These are phyloP conservation scores for Leptopilina myrica DNA, from an alignment of 2,888 invertebrate species.

Conservation along the genomic window DNA sequence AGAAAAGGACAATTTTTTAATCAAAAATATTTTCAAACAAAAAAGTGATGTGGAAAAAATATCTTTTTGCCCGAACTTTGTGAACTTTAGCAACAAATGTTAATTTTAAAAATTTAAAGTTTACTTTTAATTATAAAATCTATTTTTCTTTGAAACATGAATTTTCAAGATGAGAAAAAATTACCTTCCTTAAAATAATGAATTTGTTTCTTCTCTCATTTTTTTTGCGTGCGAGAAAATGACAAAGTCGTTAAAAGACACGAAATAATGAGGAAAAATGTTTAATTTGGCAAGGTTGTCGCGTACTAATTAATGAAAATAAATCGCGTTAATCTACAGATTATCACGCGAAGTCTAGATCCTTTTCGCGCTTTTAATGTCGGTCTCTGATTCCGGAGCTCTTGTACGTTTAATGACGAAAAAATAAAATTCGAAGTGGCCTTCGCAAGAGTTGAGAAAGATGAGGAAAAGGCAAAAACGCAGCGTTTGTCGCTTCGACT, in stretches of 20 bases:
- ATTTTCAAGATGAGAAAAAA: no score
- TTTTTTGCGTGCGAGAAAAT: not conserved
- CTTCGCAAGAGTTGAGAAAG: slow-evolving; percentile 69
- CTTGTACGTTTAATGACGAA: slow-evolving; percentile 65
- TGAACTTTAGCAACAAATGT: no score
- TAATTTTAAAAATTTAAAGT: no score
- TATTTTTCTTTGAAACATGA: no score
- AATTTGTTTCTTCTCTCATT: not conserved
- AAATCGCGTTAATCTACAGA: slow-evolving; percentile 25
- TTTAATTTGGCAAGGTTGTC: slow-evolving; percentile 30
- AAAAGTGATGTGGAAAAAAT: no score
- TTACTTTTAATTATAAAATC: no score
- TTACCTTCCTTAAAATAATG: not conserved
- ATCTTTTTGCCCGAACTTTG: no score
- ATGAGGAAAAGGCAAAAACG: slow-evolving; percentile 50
- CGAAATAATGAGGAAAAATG: not conserved
- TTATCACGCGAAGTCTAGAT: slow-evolving; percentile 52
- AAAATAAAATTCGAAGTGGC: slow-evolving; percentile 75
- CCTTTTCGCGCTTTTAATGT: slow-evolving; percentile 55
- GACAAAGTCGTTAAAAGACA: not conserved
- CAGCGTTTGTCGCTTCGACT: slow-evolving; percentile 44
- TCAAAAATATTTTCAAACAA: no score
- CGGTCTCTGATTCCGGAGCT: slow-evolving; percentile 60
- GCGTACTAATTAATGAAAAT: slow-evolving; percentile 9
- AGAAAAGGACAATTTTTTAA: no score